phyloP scores from a whole-genome alignment of 23 tunicate genomes.

The Clavelina lepadiformis region DNA sequence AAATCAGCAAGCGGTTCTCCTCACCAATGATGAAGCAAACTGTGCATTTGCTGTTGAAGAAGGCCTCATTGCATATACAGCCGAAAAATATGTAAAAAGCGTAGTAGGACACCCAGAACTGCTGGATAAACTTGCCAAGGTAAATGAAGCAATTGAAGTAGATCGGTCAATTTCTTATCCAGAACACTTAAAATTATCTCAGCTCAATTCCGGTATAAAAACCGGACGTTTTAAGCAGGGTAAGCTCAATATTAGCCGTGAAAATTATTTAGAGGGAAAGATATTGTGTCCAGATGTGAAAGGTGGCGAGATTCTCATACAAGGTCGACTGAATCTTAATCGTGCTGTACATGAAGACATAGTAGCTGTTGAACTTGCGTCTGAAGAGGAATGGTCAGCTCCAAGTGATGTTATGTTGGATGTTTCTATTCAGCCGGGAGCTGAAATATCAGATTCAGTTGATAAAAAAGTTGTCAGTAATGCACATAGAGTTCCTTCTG shows the following conservation, averaged over 20 bases:
- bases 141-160: slow-evolving; percentile 70
- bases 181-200: slow-evolving; percentile 66
- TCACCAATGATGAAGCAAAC: slow-evolving; percentile 90
- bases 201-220: slow-evolving; percentile 60
- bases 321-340: slow-evolving; percentile 84
- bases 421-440: slow-evolving; percentile 97
- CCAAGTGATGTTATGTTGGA: slow-evolving; percentile 95
- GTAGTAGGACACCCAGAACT: slow-evolving; percentile 85
- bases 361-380: slow-evolving; percentile 81
- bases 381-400: slow-evolving; percentile 66
- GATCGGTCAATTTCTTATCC: slow-evolving; percentile 72
- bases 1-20: slow-evolving; percentile 54
- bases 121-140: slow-evolving; percentile 74
- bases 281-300: slow-evolving; percentile 44
- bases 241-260: slow-evolving; percentile 74
- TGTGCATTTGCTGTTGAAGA: slow-evolving; percentile 42
- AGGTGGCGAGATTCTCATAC: slow-evolving; percentile 72
- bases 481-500: slow-evolving; percentile 68
- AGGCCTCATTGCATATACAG: slow-evolving; percentile 43
- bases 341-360: slow-evolving; percentile 94
- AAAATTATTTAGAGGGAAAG: slow-evolving; percentile 87
- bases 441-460: slow-evolving; percentile 53
- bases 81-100: slow-evolving; percentile 62
- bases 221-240: slow-evolving; percentile 66
- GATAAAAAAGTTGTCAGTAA: neutral